These are phyloP conservation scores for Tympanoctomys barrerae DNA, from an alignment of 2,797 vertebrate species.

Conservation along the genomic window DNA sequence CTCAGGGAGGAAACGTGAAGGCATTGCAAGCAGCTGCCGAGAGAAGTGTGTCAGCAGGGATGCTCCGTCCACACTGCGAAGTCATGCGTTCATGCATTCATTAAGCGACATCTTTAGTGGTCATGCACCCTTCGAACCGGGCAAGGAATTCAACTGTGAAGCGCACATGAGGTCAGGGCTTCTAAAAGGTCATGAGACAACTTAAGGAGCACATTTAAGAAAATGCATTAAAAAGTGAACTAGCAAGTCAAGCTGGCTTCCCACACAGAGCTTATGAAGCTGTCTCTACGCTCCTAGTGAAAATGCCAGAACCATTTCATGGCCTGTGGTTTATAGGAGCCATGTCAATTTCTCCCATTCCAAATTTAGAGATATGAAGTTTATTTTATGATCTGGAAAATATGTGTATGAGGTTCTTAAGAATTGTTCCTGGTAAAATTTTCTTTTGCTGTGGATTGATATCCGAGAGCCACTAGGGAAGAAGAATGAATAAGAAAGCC, in stretches of 20 bases:
- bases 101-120: not conserved
- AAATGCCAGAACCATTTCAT: not conserved
- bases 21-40: constrained; percentile 45
- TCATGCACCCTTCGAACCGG: fast-evolving
- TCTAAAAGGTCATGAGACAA: not conserved
- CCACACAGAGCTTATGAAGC: not conserved
- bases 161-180: not conserved
- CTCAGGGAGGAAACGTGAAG: not conserved
- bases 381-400: not conserved
- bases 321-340: not conserved
- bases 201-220: not conserved
- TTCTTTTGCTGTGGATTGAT: not conserved
- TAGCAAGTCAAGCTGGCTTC: not conserved
- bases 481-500: constrained; percentile 25
- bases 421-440: not conserved
- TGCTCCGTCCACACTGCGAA: not conserved
- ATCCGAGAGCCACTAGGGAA: not conserved
- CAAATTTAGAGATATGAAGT: not conserved
- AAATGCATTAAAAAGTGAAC: not conserved
- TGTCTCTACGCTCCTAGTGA: not conserved
- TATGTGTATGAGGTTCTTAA: not conserved
- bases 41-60: not conserved
- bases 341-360: not conserved
- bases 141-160: not conserved
- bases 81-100: not conserved